A percentile compares a stretch with the other conserved stretches of the same genome.
These are phyloP conservation scores for Oreochromis mossambicus DNA, from an alignment of 2,797 vertebrate species.

Conservation along the genomic window DNA sequence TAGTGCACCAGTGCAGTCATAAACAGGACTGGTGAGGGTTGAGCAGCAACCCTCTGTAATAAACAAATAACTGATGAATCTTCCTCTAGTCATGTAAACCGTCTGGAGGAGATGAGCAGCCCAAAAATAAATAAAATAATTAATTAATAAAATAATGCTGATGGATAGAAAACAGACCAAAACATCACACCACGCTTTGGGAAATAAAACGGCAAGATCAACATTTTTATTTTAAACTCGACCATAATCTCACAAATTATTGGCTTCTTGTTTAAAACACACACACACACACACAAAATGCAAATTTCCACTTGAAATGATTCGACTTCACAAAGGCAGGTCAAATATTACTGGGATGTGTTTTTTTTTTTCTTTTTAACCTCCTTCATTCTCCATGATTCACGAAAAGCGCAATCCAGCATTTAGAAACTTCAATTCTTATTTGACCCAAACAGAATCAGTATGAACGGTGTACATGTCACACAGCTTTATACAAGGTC, in stretches of 20 bases:
- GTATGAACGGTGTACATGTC: slow-evolving; percentile 5
- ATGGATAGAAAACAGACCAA: neutral
- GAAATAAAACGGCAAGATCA: slow-evolving; percentile 52
- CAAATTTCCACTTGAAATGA: slow-evolving; percentile 35
- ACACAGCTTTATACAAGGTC: slow-evolving; percentile 17
- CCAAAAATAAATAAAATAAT: neutral
- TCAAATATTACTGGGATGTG: neutral
- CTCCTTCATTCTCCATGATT: neutral
- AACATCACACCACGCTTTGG: neutral
- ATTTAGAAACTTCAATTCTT: slow-evolving; percentile 1
- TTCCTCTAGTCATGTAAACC: neutral
- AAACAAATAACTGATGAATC: neutral
- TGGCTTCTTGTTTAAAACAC: slow-evolving; percentile 49
- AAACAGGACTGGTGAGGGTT: neutral
- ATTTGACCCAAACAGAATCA: neutral
- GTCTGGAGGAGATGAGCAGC: neutral
- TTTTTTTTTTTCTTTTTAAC: neutral
- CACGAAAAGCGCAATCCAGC: slow-evolving; percentile 20
- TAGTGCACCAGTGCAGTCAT: neutral
- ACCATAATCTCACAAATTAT: slow-evolving; percentile 54
- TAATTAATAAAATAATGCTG: neutral
- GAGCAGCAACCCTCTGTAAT: neutral
- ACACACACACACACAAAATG: slow-evolving; percentile 25
- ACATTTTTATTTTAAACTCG: slow-evolving; percentile 63
- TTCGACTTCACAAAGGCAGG: slow-evolving; percentile 20